Evolutionary conservation across 2,797 vertebrate species (phyloP).

Genomic region (Margarornis squamiger): DNA sequence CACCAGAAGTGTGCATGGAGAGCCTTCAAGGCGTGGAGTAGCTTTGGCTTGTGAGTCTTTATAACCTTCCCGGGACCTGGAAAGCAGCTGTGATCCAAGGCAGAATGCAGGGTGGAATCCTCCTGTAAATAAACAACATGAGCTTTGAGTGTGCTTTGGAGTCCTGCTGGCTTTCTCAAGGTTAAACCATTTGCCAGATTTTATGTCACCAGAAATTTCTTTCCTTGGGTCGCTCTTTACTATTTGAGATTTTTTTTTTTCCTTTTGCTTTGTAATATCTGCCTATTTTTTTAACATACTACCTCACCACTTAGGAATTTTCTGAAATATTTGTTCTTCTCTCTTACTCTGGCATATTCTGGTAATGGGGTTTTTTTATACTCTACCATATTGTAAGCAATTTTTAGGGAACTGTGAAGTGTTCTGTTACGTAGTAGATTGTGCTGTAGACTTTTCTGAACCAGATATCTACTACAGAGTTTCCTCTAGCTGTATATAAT

Average conservation of each 20-base stretch:
- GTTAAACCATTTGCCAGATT: not conserved
- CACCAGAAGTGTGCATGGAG: not conserved
- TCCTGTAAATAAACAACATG: not conserved
- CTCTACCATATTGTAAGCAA: not conserved
- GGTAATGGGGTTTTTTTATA: fast-evolving
- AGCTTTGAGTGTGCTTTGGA: not conserved
- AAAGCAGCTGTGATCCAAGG: not conserved
- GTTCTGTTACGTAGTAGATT: not conserved
- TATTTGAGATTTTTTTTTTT: fast-evolving
- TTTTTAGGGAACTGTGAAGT: fast-evolving
- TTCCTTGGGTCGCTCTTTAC: not conserved
- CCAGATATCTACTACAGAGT: not conserved
- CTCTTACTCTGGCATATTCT: not conserved
- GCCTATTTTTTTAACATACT: not conserved
- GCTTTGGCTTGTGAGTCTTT: not conserved
- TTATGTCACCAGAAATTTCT: not conserved
- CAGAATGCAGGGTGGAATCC: not conserved
- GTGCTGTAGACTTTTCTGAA: not conserved
- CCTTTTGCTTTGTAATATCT: not conserved
- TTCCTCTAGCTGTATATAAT: not conserved
- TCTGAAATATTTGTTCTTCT: not conserved
- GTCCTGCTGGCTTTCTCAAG: not conserved
- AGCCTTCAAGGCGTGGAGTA: not conserved
- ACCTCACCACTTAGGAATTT: not conserved
- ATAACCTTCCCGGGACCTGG: not conserved